phyloP scores from a whole-genome alignment of 2,113 vertebrate species.

The Pomatorhinus ruficollis region DNA sequence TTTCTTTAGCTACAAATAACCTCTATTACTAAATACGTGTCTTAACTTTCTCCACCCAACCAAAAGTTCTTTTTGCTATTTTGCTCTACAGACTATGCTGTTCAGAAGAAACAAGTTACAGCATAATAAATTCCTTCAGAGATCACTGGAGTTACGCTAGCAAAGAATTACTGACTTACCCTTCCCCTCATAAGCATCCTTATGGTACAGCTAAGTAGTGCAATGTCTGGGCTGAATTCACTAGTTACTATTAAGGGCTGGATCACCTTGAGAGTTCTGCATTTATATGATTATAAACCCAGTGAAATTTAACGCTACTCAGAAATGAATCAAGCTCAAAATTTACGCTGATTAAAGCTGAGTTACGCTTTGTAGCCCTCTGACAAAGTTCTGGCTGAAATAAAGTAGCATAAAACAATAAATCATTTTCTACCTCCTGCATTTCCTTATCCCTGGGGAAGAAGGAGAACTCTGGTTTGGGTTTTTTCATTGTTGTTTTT shows the following conservation, averaged over 20 bases:
- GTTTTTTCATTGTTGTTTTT: background rate
- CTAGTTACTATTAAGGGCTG: constrained; percentile 26
- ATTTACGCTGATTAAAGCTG: constrained; percentile 13
- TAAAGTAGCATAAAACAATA: background rate
- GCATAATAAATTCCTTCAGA: background rate
- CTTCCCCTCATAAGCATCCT: constrained; percentile 33
- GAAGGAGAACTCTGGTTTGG: background rate
- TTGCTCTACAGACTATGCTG: background rate
- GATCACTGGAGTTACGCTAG: background rate
- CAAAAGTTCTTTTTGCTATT: background rate
- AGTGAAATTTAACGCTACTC: constrained; percentile 8
- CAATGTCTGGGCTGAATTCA: background rate
- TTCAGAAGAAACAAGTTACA: background rate
- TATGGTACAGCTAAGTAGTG: constrained; percentile 30
- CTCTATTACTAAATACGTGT: background rate
- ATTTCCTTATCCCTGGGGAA: constrained; percentile 1
- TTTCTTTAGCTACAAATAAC: background rate
- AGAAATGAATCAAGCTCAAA: constrained; percentile 15
- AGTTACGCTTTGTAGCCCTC: background rate
- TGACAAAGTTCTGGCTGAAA: constrained; percentile 17
- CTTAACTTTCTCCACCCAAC: background rate
- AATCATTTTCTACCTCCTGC: background rate
- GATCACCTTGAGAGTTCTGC: constrained; percentile 50
- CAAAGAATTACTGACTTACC: background rate
- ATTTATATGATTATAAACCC: background rate